Evolutionary conservation across 2,888 invertebrate species (phyloP).

Genomic region (Maniola hyperantus): DNA sequence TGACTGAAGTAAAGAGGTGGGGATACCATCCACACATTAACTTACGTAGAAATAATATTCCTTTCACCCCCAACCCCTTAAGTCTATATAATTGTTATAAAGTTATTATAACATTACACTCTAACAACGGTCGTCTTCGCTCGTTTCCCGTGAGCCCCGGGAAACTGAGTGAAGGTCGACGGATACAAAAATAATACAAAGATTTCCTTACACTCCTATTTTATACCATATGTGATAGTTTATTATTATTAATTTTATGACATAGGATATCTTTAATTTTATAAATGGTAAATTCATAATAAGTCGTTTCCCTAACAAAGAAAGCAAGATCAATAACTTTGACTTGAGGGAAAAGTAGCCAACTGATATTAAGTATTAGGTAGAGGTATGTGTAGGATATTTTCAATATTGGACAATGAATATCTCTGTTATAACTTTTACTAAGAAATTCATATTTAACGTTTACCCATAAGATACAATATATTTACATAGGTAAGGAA

Average conservation of each 20-base stretch:
- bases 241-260: constrained; percentile 25
- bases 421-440: not conserved
- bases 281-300: not conserved
- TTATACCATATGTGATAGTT: constrained; percentile 23
- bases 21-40: constrained; percentile 38
- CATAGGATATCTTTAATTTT: constrained; percentile 18
- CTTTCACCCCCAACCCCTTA: constrained; percentile 45
- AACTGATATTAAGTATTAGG: constrained; percentile 2
- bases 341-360: not conserved
- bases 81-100: constrained; percentile 39
- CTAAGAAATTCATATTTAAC: constrained; percentile 13
- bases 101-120: constrained; percentile 43
- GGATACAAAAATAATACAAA: constrained; percentile 61
- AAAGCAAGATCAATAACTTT: constrained; percentile 22
- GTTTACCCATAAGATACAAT: not conserved
- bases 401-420: constrained; percentile 8
- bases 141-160: constrained; percentile 61
- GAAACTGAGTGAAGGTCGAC: constrained; percentile 49
- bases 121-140: constrained; percentile 50
- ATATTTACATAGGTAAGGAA: constrained; percentile 14
- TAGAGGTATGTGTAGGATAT: not conserved
- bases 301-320: constrained; percentile 25
- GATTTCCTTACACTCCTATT: constrained; percentile 38
- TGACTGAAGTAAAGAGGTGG: constrained; percentile 41
- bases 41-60: constrained; percentile 41